phyloP scores from a whole-genome alignment of 2,888 invertebrate genomes.

The Galerucella calmariensis region DNA sequence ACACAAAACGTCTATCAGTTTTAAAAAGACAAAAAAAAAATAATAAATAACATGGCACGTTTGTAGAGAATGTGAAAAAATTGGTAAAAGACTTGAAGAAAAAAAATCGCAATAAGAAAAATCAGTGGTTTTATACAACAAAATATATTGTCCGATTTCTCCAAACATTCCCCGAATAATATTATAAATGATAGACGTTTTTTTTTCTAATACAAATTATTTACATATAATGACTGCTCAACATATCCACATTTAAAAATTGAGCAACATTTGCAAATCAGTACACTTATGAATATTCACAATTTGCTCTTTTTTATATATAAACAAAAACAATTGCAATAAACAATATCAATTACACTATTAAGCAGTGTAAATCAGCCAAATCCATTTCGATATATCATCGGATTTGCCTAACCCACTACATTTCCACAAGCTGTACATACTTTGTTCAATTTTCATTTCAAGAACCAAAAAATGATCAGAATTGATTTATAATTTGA shows the following conservation, averaged over 20 bases:
- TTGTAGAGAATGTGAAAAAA: conserved; percentile 17
- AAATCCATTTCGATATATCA: too few species aligned
- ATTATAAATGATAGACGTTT: conserved; percentile 7
- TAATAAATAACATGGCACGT: conserved; percentile 29
- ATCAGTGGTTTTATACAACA: not conserved
- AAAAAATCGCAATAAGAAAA: too few species aligned
- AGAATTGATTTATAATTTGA: too few species aligned
- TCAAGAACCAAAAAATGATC: too few species aligned
- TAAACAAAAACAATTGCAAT: conserved; percentile 10
- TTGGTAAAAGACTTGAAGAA: not conserved
- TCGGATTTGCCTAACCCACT: too few species aligned
- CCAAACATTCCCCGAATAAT: conserved; percentile 17
- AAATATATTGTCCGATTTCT: conserved; percentile 1
- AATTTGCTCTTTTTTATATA: conserved; percentile 22
- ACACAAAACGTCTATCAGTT: conserved; percentile 20
- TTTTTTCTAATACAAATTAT: conserved; percentile 21
- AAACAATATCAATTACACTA: not conserved
- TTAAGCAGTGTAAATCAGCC: not conserved
- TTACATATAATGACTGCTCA: conserved; percentile 30
- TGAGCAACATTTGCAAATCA: conserved; percentile 34
- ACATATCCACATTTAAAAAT: conserved; percentile 28
- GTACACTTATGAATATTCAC: conserved; percentile 29
- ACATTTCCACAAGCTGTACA: too few species aligned
- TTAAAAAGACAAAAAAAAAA: conserved; percentile 12
- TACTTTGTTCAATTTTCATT: too few species aligned